Percentiles rank a stretch among this genome's conserved stretches.
phyloP scores from a whole-genome alignment of 2,888 invertebrate genomes.

The Ecliptopera silaceata region DNA sequence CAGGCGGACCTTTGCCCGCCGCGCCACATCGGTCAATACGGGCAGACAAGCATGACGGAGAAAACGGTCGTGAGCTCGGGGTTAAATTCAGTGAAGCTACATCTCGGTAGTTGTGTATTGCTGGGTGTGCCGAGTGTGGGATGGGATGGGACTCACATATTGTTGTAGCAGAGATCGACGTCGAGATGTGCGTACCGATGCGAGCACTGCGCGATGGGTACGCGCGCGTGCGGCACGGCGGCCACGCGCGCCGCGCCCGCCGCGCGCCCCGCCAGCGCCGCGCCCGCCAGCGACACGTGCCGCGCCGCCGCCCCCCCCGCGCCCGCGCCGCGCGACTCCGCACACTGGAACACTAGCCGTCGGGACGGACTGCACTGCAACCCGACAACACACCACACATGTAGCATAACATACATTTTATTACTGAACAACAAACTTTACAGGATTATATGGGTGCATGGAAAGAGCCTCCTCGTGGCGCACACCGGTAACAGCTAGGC shows the following conservation, averaged over 20 bases:
- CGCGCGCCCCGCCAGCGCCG: conserved; percentile 87
- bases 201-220: conserved; percentile 94
- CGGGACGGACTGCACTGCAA: conserved; percentile 45
- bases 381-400: conserved; percentile 27
- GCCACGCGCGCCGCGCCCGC: conserved; percentile 88
- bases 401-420: no score
- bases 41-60: no score
- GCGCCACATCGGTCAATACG: no score
- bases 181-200: conserved; percentile 90
- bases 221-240: conserved; percentile 89
- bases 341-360: conserved; percentile 68
- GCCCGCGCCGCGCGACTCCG: conserved; percentile 63
- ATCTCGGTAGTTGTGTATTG: no score
- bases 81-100: no score
- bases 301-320: conserved; percentile 83
- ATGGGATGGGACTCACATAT: conserved; percentile 92
- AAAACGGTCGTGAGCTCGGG: no score
- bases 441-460: no score
- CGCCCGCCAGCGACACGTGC: conserved; percentile 89
- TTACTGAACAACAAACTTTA: no score
- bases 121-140: no score
- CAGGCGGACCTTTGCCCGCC: no score
- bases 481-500: no score
- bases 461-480: no score
- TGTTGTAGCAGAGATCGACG: conserved; percentile 92